These are phyloP conservation scores for Nematopogon swammerdamellus DNA, from an alignment of 2,888 invertebrate genomes.

Conservation along the genomic window DNA sequence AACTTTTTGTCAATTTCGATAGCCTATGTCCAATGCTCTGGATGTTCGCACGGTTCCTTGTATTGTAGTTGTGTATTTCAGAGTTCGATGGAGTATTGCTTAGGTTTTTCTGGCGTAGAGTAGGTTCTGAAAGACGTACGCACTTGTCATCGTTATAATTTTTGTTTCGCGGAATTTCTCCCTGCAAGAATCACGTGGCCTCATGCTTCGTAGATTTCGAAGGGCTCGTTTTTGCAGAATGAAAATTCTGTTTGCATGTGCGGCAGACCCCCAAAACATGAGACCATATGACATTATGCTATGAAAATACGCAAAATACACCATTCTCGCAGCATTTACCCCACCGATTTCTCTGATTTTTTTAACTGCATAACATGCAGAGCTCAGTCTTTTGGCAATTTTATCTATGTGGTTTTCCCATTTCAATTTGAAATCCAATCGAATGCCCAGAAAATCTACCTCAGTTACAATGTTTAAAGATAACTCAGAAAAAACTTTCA, in stretches of 20 bases:
- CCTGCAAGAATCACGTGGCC: not conserved
- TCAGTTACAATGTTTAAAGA: not conserved
- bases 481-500: not conserved
- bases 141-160: not conserved
- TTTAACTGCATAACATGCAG: constrained; percentile 1
- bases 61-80: not conserved
- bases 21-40: too few species aligned
- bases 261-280: constrained; percentile 3
- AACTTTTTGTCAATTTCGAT: too few species aligned
- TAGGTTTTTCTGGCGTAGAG: not conserved
- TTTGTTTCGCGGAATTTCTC: not conserved
- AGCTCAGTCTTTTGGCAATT: constrained; percentile 1
- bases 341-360: not conserved
- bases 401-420: not conserved
- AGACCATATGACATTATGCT: constrained; percentile 5
- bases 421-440: not conserved
- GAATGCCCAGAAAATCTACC: not conserved
- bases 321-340: not conserved
- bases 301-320: constrained; percentile 3
- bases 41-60: too few species aligned
- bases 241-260: constrained; percentile 2
- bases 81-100: not conserved
- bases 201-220: not conserved
- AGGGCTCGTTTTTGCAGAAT: constrained; percentile 3
- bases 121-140: not conserved